Evolutionary conservation across 2,888 invertebrate genomes (phyloP), one percentile per base, ranked within the genome.

Genomic region (Melanostoma scalare): DNA sequence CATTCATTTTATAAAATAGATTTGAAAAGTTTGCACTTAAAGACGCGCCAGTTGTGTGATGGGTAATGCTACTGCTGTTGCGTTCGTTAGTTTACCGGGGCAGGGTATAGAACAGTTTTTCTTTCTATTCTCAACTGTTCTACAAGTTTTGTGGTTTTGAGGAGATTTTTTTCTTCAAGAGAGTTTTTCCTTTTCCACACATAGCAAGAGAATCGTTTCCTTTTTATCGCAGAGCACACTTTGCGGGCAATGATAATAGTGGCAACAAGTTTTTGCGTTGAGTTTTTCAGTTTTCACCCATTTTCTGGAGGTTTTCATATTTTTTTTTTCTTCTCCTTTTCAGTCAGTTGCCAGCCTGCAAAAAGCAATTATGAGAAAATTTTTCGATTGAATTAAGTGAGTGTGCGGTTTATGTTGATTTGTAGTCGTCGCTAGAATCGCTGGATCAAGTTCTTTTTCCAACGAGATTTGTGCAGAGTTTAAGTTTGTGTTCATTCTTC

Each of bases 311-410:
- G 20, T 20, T 20, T 20, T 20, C 20, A 20, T 35, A 44, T 58
- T 60, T 55, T 38, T 55, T 42, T 40, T 55, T 48, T 46, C 1
- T 20, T 20, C 4, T 53, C 8, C n/a, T 6, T 48, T 8, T 44
- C 20, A 3, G 0, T 42, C 60, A 52, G 30, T 20, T 20, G 30
- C 58, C 63, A 58, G 50, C 58, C 53, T 58, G 6, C 40, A 79
- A 71, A 79, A 84, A 60, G 84, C 84, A 84, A 84, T 84, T 84
- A 84, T 84, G 75, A 84, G 74, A 67, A 56, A 84, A 79, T 75
- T 79, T 67, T 71, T 84, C 75, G 79, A 84, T 79, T 84, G 79
- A 84, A 84, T 84, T 84, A 78, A 84, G 78, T 84, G 78, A 78
- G 71, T 69, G 67, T 69, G 63, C 48, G 77, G 77, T 55, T 81